Evolutionary conservation across 64 coral and sea anemone genomes (phyloP).

Genomic region (Porites lutea): DNA sequence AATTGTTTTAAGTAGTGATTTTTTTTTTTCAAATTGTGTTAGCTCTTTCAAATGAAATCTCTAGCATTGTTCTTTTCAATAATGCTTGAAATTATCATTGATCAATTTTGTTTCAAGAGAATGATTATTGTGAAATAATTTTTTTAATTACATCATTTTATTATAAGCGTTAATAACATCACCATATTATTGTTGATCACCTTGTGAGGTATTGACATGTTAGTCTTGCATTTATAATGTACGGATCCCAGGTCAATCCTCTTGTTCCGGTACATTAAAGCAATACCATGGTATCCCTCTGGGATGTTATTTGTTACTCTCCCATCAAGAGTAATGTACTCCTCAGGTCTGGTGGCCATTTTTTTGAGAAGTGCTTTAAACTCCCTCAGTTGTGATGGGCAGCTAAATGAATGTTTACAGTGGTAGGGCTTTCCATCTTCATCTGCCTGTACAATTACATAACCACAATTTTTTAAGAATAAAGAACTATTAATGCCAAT

Average conservation of each 20-base stretch:
- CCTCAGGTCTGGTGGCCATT: slow-evolving; percentile 53
- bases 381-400: slow-evolving; percentile 23
- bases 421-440: slow-evolving; percentile 37
- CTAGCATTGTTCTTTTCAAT: no score
- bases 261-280: slow-evolving; percentile 46
- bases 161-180: no score
- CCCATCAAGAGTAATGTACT: slow-evolving; percentile 55
- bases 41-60: no score
- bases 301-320: slow-evolving; percentile 33
- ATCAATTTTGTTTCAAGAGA: slow-evolving; percentile 37
- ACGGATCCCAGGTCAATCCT: slow-evolving; percentile 37
- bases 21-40: no score
- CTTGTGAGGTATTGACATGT: slow-evolving; percentile 66
- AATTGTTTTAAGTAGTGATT: no score
- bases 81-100: no score
- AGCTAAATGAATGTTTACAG: slow-evolving; percentile 58
- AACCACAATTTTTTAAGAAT: no score
- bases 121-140: no score
- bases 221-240: slow-evolving; percentile 68
- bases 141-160: no score
- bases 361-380: slow-evolving; percentile 46
- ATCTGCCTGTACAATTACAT: neutral
- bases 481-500: no score
- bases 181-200: neutral
- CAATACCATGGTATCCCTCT: slow-evolving; percentile 51